Percentiles rank a stretch among this genome's conserved stretches.
Conservation (phyloP, 2,113 vertebrate species). For the Gopherus evgoodei region DNA sequence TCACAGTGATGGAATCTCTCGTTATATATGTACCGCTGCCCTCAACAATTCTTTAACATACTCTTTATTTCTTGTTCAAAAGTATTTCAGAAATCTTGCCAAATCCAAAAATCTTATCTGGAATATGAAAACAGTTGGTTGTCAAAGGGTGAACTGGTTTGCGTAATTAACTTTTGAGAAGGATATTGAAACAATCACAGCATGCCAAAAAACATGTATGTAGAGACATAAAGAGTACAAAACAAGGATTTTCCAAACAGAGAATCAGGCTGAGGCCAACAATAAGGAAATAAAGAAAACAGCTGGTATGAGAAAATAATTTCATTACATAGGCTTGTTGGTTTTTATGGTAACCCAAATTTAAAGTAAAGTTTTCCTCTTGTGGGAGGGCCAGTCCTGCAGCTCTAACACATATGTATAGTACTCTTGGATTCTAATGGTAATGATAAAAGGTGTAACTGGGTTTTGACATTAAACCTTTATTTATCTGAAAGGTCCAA, state of each 20-base stretch:
- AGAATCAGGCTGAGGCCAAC: not conserved
- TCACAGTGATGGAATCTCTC: constrained; percentile 43
- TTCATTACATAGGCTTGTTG: not conserved
- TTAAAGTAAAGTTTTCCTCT: not conserved
- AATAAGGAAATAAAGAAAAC: not conserved
- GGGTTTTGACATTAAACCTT: not conserved
- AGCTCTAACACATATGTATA: not conserved
- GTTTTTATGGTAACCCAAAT: not conserved
- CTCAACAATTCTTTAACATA: constrained; percentile 48
- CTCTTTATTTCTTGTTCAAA: constrained; percentile 45
- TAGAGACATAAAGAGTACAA: not conserved
- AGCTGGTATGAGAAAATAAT: not conserved
- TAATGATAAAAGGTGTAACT: not conserved
- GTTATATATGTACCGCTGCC: constrained; percentile 2
- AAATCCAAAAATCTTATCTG: not conserved
- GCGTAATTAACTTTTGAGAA: not conserved
- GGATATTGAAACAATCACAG: not conserved
- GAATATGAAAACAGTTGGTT: not conserved
- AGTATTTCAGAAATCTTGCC: constrained; percentile 25
- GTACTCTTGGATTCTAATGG: not conserved
- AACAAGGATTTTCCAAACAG: not conserved
- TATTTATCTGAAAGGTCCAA: not conserved
- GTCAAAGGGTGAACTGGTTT: rapidly evolving
- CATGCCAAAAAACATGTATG: not conserved
- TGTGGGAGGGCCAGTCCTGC: not conserved